Evolutionary conservation across 2,797 vertebrate species (phyloP).

Genomic region (Mionectes olivaceus): DNA sequence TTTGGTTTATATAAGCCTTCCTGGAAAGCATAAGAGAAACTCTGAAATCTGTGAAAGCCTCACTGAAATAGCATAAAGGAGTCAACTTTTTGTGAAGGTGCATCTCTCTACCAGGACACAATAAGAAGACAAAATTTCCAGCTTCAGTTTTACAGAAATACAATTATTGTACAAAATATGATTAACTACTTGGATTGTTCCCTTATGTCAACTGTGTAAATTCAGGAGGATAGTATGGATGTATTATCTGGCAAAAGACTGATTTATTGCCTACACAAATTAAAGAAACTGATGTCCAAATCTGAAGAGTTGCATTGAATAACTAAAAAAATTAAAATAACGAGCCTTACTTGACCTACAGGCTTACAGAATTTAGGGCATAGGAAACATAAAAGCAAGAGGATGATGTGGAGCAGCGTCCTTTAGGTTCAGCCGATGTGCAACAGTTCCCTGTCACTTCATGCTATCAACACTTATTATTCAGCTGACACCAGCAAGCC

Average conservation of each 20-base stretch:
- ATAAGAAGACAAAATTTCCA: not conserved
- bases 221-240: not conserved
- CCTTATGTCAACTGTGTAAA: not conserved
- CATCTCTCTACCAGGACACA: not conserved
- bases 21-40: constrained; percentile 24
- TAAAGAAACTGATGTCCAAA: not conserved
- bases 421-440: not conserved
- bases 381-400: not conserved
- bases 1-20: constrained; percentile 45
- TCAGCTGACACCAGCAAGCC: not conserved
- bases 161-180: not conserved
- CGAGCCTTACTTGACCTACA: not conserved
- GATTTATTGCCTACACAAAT: not conserved
- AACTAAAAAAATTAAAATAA: not conserved
- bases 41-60: constrained; percentile 44
- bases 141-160: not conserved
- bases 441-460: not conserved
- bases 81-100: not conserved
- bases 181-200: not conserved
- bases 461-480: not conserved
- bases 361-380: not conserved
- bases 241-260: not conserved
- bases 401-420: not conserved
- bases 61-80: not conserved
- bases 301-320: not conserved